A percentile compares a stretch with the other conserved stretches of the same genome.
phyloP scores from a whole-genome alignment of 1,140 invertebrate species.

The Pseudomyrmex cubaensis region DNA sequence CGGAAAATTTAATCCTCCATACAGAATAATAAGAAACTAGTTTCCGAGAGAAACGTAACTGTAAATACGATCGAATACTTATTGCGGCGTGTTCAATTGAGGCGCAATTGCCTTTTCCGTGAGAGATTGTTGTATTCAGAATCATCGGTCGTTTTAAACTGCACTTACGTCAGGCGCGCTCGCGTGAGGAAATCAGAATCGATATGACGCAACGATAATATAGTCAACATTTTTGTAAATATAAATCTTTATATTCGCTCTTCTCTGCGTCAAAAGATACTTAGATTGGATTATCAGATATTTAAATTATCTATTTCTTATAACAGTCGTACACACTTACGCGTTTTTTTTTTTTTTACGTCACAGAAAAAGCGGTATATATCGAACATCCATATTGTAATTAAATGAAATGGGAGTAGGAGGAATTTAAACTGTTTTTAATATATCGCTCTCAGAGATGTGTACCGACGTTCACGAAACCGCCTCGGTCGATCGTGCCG shows the following conservation, averaged over 20 bases:
- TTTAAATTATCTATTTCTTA: too few relatives aligned
- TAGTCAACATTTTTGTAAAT: neutral
- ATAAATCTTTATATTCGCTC: too few relatives aligned
- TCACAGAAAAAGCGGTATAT: neutral
- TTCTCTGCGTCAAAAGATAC: too few relatives aligned
- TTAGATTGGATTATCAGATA: too few relatives aligned
- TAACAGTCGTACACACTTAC: constrained; percentile 22
- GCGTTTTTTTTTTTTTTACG: constrained; percentile 2
- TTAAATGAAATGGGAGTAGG: neutral
- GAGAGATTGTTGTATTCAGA: too few relatives aligned
- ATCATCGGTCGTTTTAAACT: too few relatives aligned
- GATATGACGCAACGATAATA: constrained; percentile 9
- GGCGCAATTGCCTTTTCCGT: neutral
- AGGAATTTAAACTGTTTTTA: constrained; percentile 10
- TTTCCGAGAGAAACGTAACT: constrained; percentile 4
- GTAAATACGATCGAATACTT: neutral
- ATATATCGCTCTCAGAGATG: constrained; percentile 1
- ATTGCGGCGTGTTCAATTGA: neutral
- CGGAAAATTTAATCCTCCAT: neutral
- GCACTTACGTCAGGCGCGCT: too few relatives aligned
- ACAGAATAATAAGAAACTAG: neutral
- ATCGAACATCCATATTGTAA: constrained; percentile 21
- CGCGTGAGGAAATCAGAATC: constrained; percentile 5
- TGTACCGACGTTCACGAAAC: neutral
- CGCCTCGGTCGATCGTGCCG: constrained; percentile 1